Percentiles rank a stretch among this genome's conserved stretches.
Conservation (phyloP, 2,797 vertebrate species). For the Otolemur crassicaudatus region DNA sequence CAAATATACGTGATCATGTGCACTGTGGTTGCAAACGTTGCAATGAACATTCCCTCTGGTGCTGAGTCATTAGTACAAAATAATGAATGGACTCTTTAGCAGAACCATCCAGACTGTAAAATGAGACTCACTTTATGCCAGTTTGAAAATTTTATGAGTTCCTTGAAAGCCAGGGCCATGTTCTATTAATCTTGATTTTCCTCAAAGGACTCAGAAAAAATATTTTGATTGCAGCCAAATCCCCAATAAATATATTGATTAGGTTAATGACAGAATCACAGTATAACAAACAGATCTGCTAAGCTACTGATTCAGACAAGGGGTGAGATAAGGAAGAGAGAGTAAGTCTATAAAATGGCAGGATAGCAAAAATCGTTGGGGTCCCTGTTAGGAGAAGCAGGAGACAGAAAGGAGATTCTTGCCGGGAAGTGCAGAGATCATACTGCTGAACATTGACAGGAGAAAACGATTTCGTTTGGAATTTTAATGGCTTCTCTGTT, state of each 20-base stretch:
- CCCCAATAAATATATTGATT: background rate
- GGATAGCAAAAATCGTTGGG: background rate
- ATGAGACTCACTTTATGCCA: background rate
- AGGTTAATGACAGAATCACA: background rate
- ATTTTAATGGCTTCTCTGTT: constrained; percentile 37
- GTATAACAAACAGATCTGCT: background rate
- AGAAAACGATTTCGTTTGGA: constrained; percentile 43
- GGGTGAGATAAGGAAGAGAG: background rate
- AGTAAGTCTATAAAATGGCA: background rate
- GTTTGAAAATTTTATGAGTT: background rate
- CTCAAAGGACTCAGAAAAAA: background rate
- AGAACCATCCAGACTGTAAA: background rate
- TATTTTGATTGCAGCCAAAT: background rate
- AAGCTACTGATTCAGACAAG: background rate
- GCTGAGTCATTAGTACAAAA: background rate
- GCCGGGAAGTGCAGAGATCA: background rate
- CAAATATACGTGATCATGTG: background rate
- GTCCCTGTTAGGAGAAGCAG: background rate
- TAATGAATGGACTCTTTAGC: background rate
- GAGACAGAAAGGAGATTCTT: background rate
- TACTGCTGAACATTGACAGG: background rate
- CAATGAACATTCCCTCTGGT: background rate
- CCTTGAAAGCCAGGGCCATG: background rate
- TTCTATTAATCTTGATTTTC: background rate
- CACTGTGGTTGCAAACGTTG: background rate